Conservation (phyloP, 2,113 vertebrate genomes). For the Hyperopisus bebe region DNA sequence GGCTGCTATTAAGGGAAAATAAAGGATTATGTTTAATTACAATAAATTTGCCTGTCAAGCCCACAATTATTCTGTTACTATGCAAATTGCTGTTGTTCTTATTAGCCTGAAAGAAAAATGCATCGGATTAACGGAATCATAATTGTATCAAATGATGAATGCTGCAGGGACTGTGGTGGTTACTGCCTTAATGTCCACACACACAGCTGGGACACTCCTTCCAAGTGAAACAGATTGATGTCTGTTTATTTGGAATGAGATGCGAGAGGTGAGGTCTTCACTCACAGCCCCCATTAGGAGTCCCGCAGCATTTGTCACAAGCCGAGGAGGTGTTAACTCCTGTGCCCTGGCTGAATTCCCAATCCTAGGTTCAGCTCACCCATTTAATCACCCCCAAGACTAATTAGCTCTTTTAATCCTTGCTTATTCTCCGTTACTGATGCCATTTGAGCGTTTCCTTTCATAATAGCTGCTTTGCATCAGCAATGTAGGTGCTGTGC, state of each 20-base stretch:
- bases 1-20: slow-evolving; percentile 60
- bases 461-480: neutral
- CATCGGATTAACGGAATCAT: slow-evolving; percentile 61
- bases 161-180: slow-evolving; percentile 44
- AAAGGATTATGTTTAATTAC: slow-evolving; percentile 76
- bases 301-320: slow-evolving; percentile 6
- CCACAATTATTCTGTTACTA: slow-evolving; percentile 67
- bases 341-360: slow-evolving; percentile 7
- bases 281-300: neutral
- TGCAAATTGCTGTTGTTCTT: slow-evolving; percentile 60
- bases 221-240: neutral
- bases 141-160: slow-evolving; percentile 54
- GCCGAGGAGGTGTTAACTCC: neutral
- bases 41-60: slow-evolving; percentile 66
- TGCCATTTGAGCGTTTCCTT: neutral
- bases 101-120: slow-evolving; percentile 52
- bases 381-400: slow-evolving; percentile 13
- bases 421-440: neutral
- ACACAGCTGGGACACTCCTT: neutral
- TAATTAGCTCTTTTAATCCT: slow-evolving; percentile 15
- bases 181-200: slow-evolving; percentile 23
- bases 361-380: neutral
- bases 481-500: neutral
- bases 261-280: neutral
- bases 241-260: neutral